These are phyloP conservation scores for Chlorodrepanis virens DNA, from an alignment of 2,113 vertebrate genomes.

Conservation along the genomic window DNA sequence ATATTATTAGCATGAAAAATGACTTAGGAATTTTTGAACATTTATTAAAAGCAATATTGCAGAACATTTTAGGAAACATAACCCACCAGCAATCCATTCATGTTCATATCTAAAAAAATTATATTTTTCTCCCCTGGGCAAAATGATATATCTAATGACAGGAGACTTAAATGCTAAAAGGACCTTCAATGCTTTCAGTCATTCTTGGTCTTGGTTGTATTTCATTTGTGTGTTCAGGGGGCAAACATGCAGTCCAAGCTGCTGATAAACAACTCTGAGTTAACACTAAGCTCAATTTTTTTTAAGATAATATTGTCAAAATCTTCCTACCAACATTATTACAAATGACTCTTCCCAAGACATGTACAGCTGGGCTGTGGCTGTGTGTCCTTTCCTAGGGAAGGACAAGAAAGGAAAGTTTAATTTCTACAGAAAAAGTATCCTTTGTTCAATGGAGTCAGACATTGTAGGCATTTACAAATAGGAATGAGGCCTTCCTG, in stretches of 20 bases:
- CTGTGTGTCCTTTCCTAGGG: background rate
- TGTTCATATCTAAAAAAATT: background rate
- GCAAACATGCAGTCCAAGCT: background rate
- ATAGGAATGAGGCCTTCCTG: background rate
- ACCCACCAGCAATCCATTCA: background rate
- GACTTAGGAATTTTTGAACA: slow-evolving; percentile 20
- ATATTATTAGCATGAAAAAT: slow-evolving; percentile 5
- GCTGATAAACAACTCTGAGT: background rate
- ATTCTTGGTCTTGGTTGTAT: background rate
- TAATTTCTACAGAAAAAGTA: background rate
- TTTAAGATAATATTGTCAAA: background rate
- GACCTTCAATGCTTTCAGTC: background rate
- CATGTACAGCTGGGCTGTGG: background rate
- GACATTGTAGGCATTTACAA: background rate
- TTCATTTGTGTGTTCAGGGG: background rate
- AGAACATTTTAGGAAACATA: background rate
- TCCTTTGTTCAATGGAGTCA: background rate
- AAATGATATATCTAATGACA: background rate
- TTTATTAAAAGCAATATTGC: slow-evolving; percentile 26
- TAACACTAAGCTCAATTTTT: background rate
- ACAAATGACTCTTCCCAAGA: background rate
- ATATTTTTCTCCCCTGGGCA: background rate
- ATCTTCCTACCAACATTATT: background rate
- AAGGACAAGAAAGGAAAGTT: background rate
- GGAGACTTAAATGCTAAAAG: background rate